Conservation (phyloP, 2,888 invertebrate genomes). For the Chironomus riparius region DNA sequence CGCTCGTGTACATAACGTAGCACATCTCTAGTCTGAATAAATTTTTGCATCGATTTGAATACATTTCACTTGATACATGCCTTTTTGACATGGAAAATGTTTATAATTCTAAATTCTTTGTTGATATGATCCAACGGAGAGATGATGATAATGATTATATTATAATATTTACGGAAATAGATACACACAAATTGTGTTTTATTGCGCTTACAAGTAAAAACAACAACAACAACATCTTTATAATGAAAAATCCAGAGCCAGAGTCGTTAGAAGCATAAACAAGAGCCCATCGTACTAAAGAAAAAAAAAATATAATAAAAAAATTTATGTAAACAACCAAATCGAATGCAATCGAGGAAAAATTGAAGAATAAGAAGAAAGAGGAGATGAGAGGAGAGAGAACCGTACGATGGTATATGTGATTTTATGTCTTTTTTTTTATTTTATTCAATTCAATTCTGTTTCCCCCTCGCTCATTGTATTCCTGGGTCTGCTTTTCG, state of each 20-base stretch:
- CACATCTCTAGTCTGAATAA: too few species aligned
- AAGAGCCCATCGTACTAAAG: background rate
- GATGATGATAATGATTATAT: background rate
- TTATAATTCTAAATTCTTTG: too few species aligned
- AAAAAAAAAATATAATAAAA: conserved; percentile 8
- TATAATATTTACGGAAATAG: background rate
- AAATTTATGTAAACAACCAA: conserved; percentile 17
- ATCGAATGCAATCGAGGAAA: background rate
- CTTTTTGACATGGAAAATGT: too few species aligned
- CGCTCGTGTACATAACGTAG: too few species aligned
- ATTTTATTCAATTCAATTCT: background rate
- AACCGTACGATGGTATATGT: conserved; percentile 10
- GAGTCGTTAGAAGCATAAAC: conserved; percentile 7
- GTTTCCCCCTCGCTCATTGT: conserved; percentile 11
- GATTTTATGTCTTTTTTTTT: background rate
- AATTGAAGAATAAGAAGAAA: background rate
- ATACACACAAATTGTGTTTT: background rate
- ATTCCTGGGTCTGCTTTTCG: conserved; percentile 5
- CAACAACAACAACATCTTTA: background rate
- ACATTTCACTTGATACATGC: too few species aligned
- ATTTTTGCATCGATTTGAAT: too few species aligned
- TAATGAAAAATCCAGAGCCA: background rate
- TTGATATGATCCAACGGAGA: background rate
- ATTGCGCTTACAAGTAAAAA: background rate
- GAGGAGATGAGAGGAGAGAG: background rate